phyloP scores from a whole-genome alignment of 2,113 vertebrate genomes.

The Calyptommatus sinebrachiatus region DNA sequence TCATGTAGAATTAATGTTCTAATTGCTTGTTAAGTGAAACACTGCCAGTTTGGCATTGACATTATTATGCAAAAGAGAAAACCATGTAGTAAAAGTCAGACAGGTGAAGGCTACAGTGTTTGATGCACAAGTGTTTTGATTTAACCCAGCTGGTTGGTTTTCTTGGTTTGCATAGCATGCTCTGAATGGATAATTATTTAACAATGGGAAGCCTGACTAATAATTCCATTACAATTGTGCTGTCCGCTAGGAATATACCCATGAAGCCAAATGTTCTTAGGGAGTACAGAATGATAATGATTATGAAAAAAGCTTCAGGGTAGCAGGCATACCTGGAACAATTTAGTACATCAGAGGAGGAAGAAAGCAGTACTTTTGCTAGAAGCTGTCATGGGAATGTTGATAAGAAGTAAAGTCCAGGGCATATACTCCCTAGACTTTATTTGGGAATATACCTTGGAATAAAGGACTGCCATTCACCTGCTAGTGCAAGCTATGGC shows the following conservation, averaged over 20 bases:
- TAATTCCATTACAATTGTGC: background rate
- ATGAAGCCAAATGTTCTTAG: background rate
- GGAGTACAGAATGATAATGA: background rate
- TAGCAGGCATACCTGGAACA: background rate
- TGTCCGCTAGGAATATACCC: background rate
- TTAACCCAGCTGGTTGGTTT: constrained; percentile 11
- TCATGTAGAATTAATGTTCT: constrained; percentile 39
- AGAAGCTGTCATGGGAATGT: background rate
- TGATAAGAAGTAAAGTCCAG: background rate
- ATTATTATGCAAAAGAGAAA: constrained; percentile 45
- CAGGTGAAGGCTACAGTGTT: constrained; percentile 42
- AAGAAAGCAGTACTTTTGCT: background rate
- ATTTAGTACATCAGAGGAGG: constrained; percentile 6
- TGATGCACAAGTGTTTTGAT: accelerated
- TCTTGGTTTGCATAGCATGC: constrained; percentile 21
- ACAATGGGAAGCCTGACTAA: constrained; percentile 6
- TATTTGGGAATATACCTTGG: no score
- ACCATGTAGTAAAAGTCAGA: constrained; percentile 28
- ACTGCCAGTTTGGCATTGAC: constrained; percentile 37
- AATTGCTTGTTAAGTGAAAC: constrained; percentile 32
- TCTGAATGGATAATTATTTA: constrained; percentile 27
- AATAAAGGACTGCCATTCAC: no score
- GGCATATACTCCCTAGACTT: no score
- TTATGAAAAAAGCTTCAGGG: background rate
- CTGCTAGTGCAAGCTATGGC: no score